Percentiles rank a stretch among this genome's conserved stretches.
Conservation (phyloP, 2,113 vertebrate species). For the Odontophorus gujanensis region DNA sequence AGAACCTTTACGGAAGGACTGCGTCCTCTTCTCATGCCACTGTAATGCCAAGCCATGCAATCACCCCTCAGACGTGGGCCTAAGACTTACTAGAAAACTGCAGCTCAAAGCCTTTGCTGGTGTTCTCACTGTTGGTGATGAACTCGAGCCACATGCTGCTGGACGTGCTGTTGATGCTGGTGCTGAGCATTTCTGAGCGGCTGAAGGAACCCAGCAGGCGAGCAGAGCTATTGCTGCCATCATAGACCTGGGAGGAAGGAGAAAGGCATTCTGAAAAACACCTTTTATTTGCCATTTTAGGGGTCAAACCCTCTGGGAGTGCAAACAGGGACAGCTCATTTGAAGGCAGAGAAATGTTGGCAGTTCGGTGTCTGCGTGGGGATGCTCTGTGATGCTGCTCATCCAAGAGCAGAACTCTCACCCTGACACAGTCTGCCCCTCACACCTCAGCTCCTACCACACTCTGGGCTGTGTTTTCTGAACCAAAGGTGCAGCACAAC, state of each 20-base stretch:
- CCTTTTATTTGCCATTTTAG: fast-evolving
- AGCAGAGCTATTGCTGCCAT: constrained; percentile 91
- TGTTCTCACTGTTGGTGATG: constrained; percentile 89
- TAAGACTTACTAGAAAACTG: constrained; percentile 92
- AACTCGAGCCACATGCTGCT: constrained; percentile 98
- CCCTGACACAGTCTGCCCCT: background rate
- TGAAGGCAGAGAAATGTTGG: background rate
- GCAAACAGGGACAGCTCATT: background rate
- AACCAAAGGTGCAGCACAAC: background rate
- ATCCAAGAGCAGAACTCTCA: background rate
- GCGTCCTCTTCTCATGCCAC: fast-evolving
- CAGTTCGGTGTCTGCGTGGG: fast-evolving
- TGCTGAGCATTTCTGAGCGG: constrained; percentile 85
- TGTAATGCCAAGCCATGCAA: fast-evolving
- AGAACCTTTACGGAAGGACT: fast-evolving
- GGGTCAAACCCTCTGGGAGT: fast-evolving
- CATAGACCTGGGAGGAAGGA: constrained; percentile 86
- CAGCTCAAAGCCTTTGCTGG: constrained; percentile 94
- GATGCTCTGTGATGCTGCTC: fast-evolving
- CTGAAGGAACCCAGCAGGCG: constrained; percentile 91
- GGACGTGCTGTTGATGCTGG: constrained; percentile 94
- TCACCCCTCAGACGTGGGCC: fast-evolving
- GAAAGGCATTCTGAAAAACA: background rate
- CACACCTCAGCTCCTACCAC: too few species aligned
- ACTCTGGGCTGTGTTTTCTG: background rate